Evolutionary conservation across 2,113 vertebrate genomes (phyloP).

Genomic region (Corapipo altera): DNA sequence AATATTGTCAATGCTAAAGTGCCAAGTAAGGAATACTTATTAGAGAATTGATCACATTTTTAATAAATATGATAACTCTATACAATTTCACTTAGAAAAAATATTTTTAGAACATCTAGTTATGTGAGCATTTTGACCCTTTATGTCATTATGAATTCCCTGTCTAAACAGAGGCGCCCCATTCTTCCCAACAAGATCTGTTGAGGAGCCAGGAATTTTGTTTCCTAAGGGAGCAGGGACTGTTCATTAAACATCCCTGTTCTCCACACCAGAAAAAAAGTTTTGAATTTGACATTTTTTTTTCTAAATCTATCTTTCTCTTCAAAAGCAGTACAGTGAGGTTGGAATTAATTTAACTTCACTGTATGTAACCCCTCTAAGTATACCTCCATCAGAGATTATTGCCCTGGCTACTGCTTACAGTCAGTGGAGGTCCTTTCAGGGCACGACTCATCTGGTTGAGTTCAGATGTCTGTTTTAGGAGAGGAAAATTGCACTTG

Average conservation of each 20-base stretch:
- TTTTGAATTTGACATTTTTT: neutral
- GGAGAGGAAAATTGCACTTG: neutral
- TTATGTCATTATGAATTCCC: neutral
- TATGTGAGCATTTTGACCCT: neutral
- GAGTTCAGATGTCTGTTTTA: neutral
- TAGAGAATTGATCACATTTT: neutral
- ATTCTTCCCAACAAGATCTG: neutral
- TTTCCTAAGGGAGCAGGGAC: neutral
- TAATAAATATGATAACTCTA: neutral
- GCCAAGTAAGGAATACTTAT: neutral
- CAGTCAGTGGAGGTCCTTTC: neutral
- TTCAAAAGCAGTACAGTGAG: neutral
- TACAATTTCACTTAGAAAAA: neutral
- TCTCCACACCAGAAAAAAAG: neutral
- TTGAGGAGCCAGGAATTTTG: neutral
- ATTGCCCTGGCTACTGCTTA: neutral
- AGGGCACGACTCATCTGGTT: neutral
- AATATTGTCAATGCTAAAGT: neutral
- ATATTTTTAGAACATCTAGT: neutral
- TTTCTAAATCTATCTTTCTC: neutral
- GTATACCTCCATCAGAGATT: neutral
- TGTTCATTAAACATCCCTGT: neutral
- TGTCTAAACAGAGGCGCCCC: too few species aligned
- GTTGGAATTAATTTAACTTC: neutral
- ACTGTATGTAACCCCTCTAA: neutral